Evolutionary conservation across 1,140 invertebrate genomes (phyloP), one percentile per base, ranked within the genome.

Genomic region (Platyscapa corneri): DNA sequence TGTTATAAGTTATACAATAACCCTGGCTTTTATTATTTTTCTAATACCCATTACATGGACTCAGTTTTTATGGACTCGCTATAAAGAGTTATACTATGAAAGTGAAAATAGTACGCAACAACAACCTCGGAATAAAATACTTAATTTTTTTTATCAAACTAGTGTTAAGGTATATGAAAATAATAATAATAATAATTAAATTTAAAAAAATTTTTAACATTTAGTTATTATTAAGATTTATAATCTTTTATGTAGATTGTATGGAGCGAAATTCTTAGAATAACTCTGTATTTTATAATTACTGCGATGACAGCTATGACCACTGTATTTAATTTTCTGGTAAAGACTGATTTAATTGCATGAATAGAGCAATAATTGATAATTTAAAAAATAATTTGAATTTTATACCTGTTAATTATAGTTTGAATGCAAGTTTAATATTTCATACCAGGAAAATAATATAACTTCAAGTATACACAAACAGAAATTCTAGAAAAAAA

Each of bases 1-100:
- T 5, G 34, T 94, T 89, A 85, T 93, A 30, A 93, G 94, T 77
- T 94, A 94, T 84, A 88, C 90, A 27, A 60, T 92, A 14, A 90
- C 94, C 3, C 87, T 94, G 60, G 77, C 94, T 3, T 90, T 94
- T 53, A 88, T 96, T 34, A 87, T 95, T 0, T 83, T 94, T 46
- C 90, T 95, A 74, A 91, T 95, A 81, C 95, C 95, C 0, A 90
- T 95, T n/a, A 94, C 94, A 1, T 96, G 95, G 95, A 95, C 95
- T 76, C 94, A 95, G 87, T 95, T 95, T 84, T 85, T 95, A 12
- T 96, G 95, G 95, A 94, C 92, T 82, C 93, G 94, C 84, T 93
- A 92, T 79, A 94, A 93, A 85, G 94, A 94, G 75, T 91, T 91
- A 1, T 89, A 93, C 80, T 91, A 93, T 72, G 91, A 78, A 16